Conservation (phyloP, 1,140 invertebrate genomes). For the Heliconius hermathena region DNA sequence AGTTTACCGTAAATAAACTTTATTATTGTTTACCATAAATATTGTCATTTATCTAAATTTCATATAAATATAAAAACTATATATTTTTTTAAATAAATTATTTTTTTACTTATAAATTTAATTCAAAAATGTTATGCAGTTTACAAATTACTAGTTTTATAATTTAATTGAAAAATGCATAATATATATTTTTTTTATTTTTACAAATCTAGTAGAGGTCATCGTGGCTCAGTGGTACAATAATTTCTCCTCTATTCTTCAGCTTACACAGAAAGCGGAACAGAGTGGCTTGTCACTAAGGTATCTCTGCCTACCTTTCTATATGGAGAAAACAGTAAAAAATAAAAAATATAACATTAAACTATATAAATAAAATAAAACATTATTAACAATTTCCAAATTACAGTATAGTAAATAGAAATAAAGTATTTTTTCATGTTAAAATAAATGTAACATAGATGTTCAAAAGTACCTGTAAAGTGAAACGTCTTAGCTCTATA, state of each 20-base stretch:
- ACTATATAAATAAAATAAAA: not conserved
- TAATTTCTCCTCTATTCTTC: no score
- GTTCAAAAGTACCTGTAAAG: constrained; percentile 42
- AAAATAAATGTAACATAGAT: constrained; percentile 42
- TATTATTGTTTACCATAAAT: not conserved
- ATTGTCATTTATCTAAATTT: not conserved
- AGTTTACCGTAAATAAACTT: constrained; percentile 19
- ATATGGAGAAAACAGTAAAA: no score
- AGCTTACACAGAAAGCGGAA: no score
- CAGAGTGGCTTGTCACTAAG: no score
- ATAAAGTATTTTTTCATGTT: constrained; percentile 38
- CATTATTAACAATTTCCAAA: not conserved
- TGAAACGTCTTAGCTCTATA: constrained; percentile 52
- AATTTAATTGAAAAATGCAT: no score
- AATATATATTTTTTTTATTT: no score
- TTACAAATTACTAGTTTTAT: no score
- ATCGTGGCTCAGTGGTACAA: no score
- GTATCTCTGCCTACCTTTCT: no score
- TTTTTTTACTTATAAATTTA: not conserved
- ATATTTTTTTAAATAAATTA: not conserved
- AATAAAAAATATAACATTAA: no score
- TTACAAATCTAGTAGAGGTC: no score
- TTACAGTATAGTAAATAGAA: not conserved
- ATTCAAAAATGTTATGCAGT: no score
- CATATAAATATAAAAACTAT: not conserved